A percentile compares a stretch with the other conserved stretches of the same genome.
phyloP scores from a whole-genome alignment of 2,113 vertebrate species.

The Syngnathoides biaculeatus region DNA sequence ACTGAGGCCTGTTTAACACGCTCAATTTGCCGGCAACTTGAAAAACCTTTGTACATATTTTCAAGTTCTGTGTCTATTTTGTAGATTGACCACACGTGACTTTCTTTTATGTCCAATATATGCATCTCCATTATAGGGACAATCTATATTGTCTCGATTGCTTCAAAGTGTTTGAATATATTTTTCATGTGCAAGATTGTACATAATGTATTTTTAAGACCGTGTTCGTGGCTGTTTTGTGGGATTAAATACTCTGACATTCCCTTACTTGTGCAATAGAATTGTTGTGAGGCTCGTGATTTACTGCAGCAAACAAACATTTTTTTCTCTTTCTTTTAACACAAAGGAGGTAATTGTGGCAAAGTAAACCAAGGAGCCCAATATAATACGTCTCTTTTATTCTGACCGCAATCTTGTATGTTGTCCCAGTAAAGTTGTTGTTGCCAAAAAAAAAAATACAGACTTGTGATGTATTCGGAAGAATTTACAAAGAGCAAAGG shows the following conservation, averaged over 20 bases:
- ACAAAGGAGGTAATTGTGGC: not conserved
- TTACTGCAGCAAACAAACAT: not conserved
- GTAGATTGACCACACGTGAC: constrained; percentile 22
- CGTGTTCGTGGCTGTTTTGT: constrained; percentile 52
- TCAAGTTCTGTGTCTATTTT: constrained; percentile 55
- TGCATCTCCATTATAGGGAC: constrained; percentile 10
- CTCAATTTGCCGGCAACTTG: constrained; percentile 2
- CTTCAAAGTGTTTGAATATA: constrained; percentile 30
- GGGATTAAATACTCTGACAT: constrained; percentile 55
- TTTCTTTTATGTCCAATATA: constrained; percentile 32
- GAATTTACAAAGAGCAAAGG: not conserved
- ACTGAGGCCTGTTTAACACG: constrained; percentile 83
- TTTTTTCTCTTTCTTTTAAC: no score
- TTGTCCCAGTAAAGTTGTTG: constrained; percentile 57
- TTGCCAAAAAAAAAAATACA: constrained; percentile 26
- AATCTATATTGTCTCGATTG: constrained; percentile 18
- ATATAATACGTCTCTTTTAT: constrained; percentile 74
- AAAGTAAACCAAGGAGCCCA: constrained; percentile 1
- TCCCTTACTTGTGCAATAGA: constrained; percentile 62
- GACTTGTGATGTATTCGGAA: constrained; percentile 11
- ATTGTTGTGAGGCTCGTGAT: constrained; percentile 13
- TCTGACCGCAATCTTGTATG: constrained; percentile 73
- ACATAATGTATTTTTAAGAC: constrained; percentile 48
- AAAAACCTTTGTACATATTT: constrained; percentile 34
- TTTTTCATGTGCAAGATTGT: constrained; percentile 36